Conservation (phyloP, 2,797 vertebrate genomes). For the Acanthurus lineatus region DNA sequence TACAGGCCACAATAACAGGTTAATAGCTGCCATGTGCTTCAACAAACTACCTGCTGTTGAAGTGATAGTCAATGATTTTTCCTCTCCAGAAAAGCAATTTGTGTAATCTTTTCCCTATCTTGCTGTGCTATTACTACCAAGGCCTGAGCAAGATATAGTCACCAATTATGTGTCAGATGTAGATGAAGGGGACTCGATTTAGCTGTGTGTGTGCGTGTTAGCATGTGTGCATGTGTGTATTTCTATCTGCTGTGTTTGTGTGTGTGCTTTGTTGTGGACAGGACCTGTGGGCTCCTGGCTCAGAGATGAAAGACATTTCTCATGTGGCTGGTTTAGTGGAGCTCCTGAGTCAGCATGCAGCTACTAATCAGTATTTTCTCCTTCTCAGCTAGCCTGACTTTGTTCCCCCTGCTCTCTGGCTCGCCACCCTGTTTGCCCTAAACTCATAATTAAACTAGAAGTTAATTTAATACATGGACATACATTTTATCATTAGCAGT, state of each 20-base stretch:
- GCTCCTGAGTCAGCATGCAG: conserved; percentile 77
- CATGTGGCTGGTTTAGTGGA: conserved; percentile 76
- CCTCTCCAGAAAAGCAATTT: conserved; percentile 23
- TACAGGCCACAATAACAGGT: conserved; percentile 24
- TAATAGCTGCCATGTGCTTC: conserved; percentile 27
- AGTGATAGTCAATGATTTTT: conserved; percentile 7
- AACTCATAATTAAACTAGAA: conserved; percentile 20
- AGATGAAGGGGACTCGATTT: conserved; percentile 29
- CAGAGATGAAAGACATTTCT: conserved; percentile 77
- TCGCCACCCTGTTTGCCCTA: conserved; percentile 18
- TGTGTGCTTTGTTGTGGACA: conserved; percentile 72
- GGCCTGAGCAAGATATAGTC: conserved; percentile 23
- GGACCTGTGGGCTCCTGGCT: conserved; percentile 74
- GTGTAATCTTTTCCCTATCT: conserved; percentile 21
- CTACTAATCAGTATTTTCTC: conserved; percentile 75
- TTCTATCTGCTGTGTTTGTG: conserved; percentile 46
- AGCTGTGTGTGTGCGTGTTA: conserved; percentile 6
- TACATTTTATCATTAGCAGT: neutral
- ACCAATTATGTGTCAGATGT: conserved; percentile 53
- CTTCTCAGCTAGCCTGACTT: conserved; percentile 44
- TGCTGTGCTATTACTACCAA: conserved; percentile 25
- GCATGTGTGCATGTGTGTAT: conserved; percentile 16
- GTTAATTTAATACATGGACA: neutral
- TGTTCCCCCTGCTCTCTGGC: neutral
- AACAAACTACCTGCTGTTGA: conserved; percentile 35